phyloP scores from a whole-genome alignment of 1,140 invertebrate genomes.

The Ephestia elutella region DNA sequence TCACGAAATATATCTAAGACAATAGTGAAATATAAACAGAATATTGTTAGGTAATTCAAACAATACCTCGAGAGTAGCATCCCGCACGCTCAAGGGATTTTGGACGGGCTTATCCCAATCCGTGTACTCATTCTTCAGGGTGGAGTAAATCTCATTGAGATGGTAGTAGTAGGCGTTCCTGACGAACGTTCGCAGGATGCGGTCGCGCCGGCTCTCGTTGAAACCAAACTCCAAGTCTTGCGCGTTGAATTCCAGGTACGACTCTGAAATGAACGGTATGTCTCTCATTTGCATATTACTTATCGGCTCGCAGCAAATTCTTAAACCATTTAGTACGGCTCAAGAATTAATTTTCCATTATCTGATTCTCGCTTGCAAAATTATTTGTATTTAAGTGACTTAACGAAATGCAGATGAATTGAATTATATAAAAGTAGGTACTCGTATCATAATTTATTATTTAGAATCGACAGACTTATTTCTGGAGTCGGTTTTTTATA shows the following conservation, averaged over 20 bases:
- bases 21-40: constrained; percentile 8
- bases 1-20: too few relatives aligned
- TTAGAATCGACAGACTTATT: too few relatives aligned
- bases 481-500: too few relatives aligned
- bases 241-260: constrained; percentile 84
- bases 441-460: too few relatives aligned
- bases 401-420: background rate
- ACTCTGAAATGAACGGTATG: constrained; percentile 75
- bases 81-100: constrained; percentile 84
- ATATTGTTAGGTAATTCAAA: background rate
- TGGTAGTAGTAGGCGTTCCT: constrained; percentile 92
- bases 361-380: constrained; percentile 1
- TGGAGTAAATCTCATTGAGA: constrained; percentile 92
- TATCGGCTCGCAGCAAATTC: background rate
- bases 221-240: constrained; percentile 88
- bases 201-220: constrained; percentile 87
- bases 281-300: constrained; percentile 53
- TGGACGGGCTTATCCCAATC: constrained; percentile 89
- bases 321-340: constrained; percentile 16
- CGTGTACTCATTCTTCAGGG: constrained; percentile 93
- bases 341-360: constrained; percentile 23
- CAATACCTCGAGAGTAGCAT: constrained; percentile 80
- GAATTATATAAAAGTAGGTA: background rate
- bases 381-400: constrained; percentile 6
- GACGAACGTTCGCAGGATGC: constrained; percentile 90